Base-by-base conservation (phyloP, 2,113 vertebrate genomes). In the Indicator maculatus region DNA sequence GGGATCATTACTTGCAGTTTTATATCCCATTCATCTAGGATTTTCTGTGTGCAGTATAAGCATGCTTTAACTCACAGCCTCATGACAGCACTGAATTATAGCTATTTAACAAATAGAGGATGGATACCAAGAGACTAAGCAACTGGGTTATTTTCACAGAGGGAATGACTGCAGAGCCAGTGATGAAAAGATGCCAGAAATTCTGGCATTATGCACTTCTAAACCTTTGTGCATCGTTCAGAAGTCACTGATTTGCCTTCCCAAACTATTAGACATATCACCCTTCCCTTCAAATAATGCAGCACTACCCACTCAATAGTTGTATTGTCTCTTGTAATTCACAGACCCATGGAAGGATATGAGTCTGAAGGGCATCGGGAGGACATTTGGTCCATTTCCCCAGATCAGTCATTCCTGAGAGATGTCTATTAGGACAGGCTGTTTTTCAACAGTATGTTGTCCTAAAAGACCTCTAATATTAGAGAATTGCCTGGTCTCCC, bases 61-160 rank as follows among this genome's bases (percentile, higher is more conserved):
- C 72, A 86, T 86, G 88, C 65, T 81, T 79, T 86, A 94, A 88
- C 82, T 74, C 76, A 60, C 6, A 81, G n/a, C 31, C 53, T 71
- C 91, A 53, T 60, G 52, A 83, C 64, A 93, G 58, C 24, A 38
- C 38, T 84, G 80, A 88, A 45, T 91, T 94, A 81, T 36, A 78
- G 63, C 70, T 96, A 36, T 92, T 93, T 88, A 75, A 78, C 61
- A 81, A 41, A 63, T 21, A 78, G 30, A 81, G 23, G 56, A 66
- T 47, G 88, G 60, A 70, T 73, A 96, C 11, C 82, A 77, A 83
- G 72, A 93, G 73, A 47, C 72, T 69, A 78, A 92, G 61, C n/a
- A 74, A 84, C n/a, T 61, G 65, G 31, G 9, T 88, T 96, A 71
- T 91, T 89, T 93, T 91, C 83, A 81, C 50, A 58, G 61, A 95